Base-by-base conservation (phyloP, 2,113 vertebrate genomes). In the Bos indicus region DNA sequence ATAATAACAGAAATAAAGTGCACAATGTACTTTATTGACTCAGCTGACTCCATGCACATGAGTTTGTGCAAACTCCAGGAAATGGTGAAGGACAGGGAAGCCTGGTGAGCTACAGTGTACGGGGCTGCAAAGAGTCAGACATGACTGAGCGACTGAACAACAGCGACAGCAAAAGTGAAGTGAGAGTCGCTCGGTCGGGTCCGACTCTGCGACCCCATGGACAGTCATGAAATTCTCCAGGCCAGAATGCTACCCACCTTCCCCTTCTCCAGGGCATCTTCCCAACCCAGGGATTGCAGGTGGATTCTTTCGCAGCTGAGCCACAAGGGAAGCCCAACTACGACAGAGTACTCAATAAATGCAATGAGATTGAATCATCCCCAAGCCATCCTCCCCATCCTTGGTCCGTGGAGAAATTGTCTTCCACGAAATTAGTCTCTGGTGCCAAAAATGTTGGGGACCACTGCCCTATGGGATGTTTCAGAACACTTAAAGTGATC, bases 401-500 rank as follows among this genome's bases (percentile, higher is more conserved):
- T 40, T 43, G 40, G 11, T 15, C 23, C 23, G 14, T 4, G 40
- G 71, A 26, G 23, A 43, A 25, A 43, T 0, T 26, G 40, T 77
- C 71, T 77, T 77, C 71, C 40, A 14, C 1, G 3, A 26, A 43
- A 25, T 43, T 77, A 40, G 71, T 15, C 71, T 43, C 71, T 43
- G 40, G 71, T 43, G 71, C 71, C 71, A 19, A 77, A 43, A 43
- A 7, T 43, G 71, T 14, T 43, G 40, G 23, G 71, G 71, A 4
- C 71, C 23, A 14, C 40, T 77, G 71, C 23, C 5, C 13, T 4
- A 0, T 0, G 19, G 30, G 25, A 0, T 2, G 46, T 7, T 54
- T 54, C 8, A 54, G 33, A 81, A 11, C 15, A 1, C 1, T 36
- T 19, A 40, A 5, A 15, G 48, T 7, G 11, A 8, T 11, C 14